Conservation (phyloP, 1,140 invertebrate species). For the Diploscapter pachys region DNA sequence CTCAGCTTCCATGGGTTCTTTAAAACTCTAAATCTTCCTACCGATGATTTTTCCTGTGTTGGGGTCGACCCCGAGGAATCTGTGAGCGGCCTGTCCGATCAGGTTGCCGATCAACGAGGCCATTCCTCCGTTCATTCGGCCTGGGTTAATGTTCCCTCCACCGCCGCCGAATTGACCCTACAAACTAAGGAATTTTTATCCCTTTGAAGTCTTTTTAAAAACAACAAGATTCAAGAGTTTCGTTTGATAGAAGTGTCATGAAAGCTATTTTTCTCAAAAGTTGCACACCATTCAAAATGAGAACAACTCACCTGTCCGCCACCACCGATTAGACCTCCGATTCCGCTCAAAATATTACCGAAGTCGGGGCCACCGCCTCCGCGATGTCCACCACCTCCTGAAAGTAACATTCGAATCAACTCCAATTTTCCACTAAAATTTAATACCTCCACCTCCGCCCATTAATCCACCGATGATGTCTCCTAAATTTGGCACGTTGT, state of each 20-base stretch:
- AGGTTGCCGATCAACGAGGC: constrained; percentile 24
- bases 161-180: constrained; percentile 10
- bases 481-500: constrained; percentile 4
- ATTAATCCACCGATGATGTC: constrained; percentile 24
- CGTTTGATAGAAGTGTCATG: too few species aligned
- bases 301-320: neutral
- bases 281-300: too few species aligned
- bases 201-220: neutral
- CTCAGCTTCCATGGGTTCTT: too few species aligned
- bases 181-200: constrained; percentile 9
- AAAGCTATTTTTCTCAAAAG: too few species aligned
- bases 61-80: constrained; percentile 55
- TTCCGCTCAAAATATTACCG: constrained; percentile 10
- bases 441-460: neutral
- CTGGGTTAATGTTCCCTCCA: constrained; percentile 19
- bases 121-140: constrained; percentile 38
- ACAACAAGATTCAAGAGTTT: too few species aligned
- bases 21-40: too few species aligned
- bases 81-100: constrained; percentile 53
- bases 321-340: constrained; percentile 18
- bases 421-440: neutral
- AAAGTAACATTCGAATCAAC: too few species aligned
- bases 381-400: constrained; percentile 1
- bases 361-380: neutral
- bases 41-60: constrained; percentile 57